These are phyloP conservation scores for Chamaedrilus cognettii DNA, from an alignment of 2,888 invertebrate species.

Conservation along the genomic window DNA sequence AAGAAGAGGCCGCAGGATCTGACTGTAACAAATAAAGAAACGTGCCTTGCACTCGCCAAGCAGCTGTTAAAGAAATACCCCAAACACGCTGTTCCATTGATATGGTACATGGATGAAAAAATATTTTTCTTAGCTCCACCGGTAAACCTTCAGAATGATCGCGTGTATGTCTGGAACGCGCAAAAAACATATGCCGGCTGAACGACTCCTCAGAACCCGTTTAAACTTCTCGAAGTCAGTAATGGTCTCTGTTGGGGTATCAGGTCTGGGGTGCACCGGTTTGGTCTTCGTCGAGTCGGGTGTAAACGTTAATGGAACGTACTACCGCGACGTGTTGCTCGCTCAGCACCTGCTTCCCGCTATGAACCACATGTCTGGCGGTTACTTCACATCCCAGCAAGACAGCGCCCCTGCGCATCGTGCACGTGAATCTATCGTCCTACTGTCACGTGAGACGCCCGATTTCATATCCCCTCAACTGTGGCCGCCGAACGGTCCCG, in stretches of 20 bases:
- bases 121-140: neutral
- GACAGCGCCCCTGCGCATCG: neutral
- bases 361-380: too few species aligned
- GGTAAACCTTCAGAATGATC: constrained; percentile 1
- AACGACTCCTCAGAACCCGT: too few species aligned
- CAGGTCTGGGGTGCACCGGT: too few species aligned
- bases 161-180: constrained; percentile 3
- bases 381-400: too few species aligned
- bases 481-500: constrained; percentile 7
- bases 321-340: too few species aligned
- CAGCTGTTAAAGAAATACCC: constrained; percentile 1
- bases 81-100: neutral
- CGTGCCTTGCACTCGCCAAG: neutral
- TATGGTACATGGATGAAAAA: neutral
- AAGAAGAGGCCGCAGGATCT: too few species aligned
- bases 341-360: too few species aligned
- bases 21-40: too few species aligned
- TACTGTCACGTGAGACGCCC: constrained; percentile 5
- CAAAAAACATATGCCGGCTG: constrained; percentile 1
- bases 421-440: neutral
- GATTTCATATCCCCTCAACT: constrained; percentile 6
- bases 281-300: too few species aligned
- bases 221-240: too few species aligned
- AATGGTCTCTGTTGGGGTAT: too few species aligned
- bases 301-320: too few species aligned